A percentile compares a stretch with the other conserved stretches of the same genome.
phyloP scores from a whole-genome alignment of 2,888 invertebrate species.

The Apodemia zela region DNA sequence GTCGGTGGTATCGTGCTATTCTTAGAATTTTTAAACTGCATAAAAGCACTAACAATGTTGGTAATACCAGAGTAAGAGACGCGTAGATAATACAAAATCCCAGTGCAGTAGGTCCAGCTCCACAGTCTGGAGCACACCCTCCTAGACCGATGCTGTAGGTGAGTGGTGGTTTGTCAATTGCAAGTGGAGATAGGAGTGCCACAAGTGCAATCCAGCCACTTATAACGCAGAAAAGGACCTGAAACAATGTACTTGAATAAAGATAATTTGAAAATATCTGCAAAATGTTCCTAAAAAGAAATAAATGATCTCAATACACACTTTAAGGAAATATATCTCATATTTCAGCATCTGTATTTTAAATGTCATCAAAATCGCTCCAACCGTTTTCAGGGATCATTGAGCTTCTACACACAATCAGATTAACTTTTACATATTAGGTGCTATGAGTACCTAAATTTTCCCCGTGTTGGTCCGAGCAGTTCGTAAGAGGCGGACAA shows the following conservation, averaged over 20 bases:
- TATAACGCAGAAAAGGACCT: conserved; percentile 84
- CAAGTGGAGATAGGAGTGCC: conserved; percentile 82
- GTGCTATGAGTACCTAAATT: too few species aligned
- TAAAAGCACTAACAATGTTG: conserved; percentile 84
- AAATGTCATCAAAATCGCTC: too few species aligned
- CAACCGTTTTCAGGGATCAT: too few species aligned
- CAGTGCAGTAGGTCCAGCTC: conserved; percentile 79
- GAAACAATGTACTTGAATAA: conserved; percentile 29
- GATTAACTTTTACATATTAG: too few species aligned
- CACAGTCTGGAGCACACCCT: conserved; percentile 85
- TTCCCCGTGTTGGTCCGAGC: too few species aligned
- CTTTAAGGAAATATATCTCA: too few species aligned
- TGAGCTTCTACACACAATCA: too few species aligned
- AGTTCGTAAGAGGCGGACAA: too few species aligned
- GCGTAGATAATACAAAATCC: conserved; percentile 85
- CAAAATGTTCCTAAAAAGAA: too few species aligned
- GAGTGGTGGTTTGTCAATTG: conserved; percentile 77
- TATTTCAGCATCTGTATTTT: too few species aligned
- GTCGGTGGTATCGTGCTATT: conserved; percentile 87
- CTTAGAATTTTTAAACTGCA: conserved; percentile 87
- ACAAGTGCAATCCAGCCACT: conserved; percentile 84
- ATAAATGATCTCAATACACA: too few species aligned
- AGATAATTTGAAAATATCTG: background rate
- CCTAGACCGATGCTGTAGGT: conserved; percentile 72
- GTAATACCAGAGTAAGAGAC: conserved; percentile 83